Conservation (phyloP, 2,888 invertebrate genomes). For the Napeogenes sylphis region DNA sequence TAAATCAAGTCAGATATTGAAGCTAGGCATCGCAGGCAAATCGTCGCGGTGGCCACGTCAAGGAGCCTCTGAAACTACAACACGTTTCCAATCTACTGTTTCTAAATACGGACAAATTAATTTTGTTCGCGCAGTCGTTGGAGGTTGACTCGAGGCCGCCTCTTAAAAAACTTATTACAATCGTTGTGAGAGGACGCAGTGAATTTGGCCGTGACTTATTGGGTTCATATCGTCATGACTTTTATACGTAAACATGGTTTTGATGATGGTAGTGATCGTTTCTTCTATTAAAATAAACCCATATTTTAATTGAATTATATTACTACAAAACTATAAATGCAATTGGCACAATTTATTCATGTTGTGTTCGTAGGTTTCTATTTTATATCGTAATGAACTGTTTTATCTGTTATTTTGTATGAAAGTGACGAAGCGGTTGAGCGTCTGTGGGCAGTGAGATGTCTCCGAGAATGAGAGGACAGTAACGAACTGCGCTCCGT, state of each 20-base stretch:
- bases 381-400: too few relatives aligned
- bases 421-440: constrained; percentile 49
- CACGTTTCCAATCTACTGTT: constrained; percentile 45
- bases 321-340: too few relatives aligned
- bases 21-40: constrained; percentile 36
- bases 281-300: too few relatives aligned
- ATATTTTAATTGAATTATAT: too few relatives aligned
- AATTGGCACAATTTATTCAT: too few relatives aligned
- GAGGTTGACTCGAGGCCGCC: constrained; percentile 49
- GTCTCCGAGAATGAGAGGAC: constrained; percentile 57
- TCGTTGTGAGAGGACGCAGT: constrained; percentile 49
- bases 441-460: constrained; percentile 63
- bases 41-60: constrained; percentile 31
- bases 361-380: too few relatives aligned
- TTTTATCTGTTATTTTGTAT: constrained; percentile 46
- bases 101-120: constrained; percentile 57
- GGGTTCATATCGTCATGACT: constrained; percentile 35
- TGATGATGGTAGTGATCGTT: constrained; percentile 18
- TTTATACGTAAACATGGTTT: constrained; percentile 43
- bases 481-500: constrained; percentile 68
- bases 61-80: constrained; percentile 38
- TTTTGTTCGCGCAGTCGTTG: constrained; percentile 38
- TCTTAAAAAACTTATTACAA: constrained; percentile 31
- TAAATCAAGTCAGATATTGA: constrained; percentile 37
- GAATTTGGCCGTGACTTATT: constrained; percentile 52